Percentiles rank a stretch among this genome's conserved stretches.
Conservation (phyloP, 2,113 vertebrate species). For the Neogobius melanostomus region DNA sequence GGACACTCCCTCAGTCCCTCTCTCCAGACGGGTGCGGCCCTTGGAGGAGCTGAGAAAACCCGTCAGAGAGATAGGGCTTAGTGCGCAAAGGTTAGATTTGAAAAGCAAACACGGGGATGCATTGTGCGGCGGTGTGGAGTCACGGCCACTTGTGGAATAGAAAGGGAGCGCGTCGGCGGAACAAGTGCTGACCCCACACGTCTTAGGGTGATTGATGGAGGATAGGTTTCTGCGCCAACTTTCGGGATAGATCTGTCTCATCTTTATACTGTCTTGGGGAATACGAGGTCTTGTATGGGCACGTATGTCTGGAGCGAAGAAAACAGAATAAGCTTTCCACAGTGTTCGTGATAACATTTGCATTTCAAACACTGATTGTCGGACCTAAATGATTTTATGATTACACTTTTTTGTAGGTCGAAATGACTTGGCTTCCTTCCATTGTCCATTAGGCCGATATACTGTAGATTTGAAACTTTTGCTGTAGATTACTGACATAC, state of each 20-base stretch:
- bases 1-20: neutral
- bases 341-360: too few relatives aligned
- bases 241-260: constrained; percentile 49
- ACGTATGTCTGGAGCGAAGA: constrained; percentile 16
- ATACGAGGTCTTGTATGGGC: constrained; percentile 55
- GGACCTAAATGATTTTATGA: too few relatives aligned
- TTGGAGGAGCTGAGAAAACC: constrained; percentile 58
- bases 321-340: too few relatives aligned
- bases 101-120: constrained; percentile 68
- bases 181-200: constrained; percentile 57
- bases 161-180: constrained; percentile 66
- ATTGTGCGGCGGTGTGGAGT: constrained; percentile 71
- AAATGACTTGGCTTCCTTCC: too few relatives aligned
- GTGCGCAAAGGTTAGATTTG: constrained; percentile 73
- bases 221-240: constrained; percentile 45
- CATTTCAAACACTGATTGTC: too few relatives aligned
- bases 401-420: too few relatives aligned
- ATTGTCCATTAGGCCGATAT: too few relatives aligned
- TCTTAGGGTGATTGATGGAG: constrained; percentile 65
- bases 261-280: constrained; percentile 55
- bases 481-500: too few relatives aligned
- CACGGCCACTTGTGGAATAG: constrained; percentile 71
- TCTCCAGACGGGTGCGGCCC: constrained; percentile 68
- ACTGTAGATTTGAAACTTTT: too few relatives aligned
- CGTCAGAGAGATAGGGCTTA: constrained; percentile 67